Base-by-base conservation (phyloP, 2,797 vertebrate genomes). In the Alcedo quadribrachys region DNA sequence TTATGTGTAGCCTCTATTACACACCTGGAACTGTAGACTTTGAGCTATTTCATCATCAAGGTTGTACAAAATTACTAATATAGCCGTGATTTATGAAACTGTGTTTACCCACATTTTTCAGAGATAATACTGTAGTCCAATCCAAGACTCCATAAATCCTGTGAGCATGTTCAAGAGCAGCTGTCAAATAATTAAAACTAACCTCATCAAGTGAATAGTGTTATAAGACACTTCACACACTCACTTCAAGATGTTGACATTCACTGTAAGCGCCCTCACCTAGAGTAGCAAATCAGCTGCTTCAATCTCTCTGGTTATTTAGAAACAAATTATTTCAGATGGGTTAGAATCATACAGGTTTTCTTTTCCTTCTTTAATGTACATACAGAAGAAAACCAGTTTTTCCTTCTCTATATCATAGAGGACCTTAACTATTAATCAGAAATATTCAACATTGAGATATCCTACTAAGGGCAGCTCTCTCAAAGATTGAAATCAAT, bases 181-280 rank as follows among this genome's bases (percentile, higher is more conserved):
- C 61, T 92, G 62, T 58, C 74, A 92, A 95, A 94, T 91, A 94
- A 96, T 92, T 96, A 95, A 89, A 87, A 53, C 32, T 55, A 80
- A 79, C 57, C 81, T 74, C 90, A 90, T 76, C 81, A 85, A 65
- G 84, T 12, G 3, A 87, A 7, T 33, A 22, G 65, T 8, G 65
- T 43, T 57, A 50, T 2, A 12, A 74, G 86, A 55, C 67, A 37
- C 48, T 82, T 76, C 85, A 90, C 68, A 70, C 9, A 24, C 53
- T 80, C 20, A 0, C 1, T 70, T 71, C 69, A 48, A 85, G 89
- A 88, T 62, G 67, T 87, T 93, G 89, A 81, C 70, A 28, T 32
- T 63, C 12, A 4, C 68, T 73, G 9, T 54, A 68, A 95, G 69
- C 63, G 42, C 77, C 55, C 74, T 92, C 95, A 82, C 83, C 74